These are phyloP conservation scores for Myiozetetes cayanensis DNA, from an alignment of 2,113 vertebrate genomes.

Conservation along the genomic window DNA sequence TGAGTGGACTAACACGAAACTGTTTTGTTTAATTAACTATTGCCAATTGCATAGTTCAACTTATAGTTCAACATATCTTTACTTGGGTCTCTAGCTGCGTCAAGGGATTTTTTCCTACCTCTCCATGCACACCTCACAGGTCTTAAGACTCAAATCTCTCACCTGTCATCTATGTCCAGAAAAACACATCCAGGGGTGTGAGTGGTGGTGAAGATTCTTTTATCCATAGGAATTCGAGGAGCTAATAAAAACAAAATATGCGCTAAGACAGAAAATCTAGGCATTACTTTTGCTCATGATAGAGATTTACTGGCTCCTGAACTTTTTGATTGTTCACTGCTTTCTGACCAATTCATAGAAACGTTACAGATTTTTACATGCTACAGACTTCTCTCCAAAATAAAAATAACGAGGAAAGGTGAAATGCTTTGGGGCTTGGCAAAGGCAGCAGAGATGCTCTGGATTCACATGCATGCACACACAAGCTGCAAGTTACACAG, in stretches of 20 bases:
- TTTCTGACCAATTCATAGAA: background rate
- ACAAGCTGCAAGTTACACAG: background rate
- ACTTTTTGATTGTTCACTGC: background rate
- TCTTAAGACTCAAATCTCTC: slow-evolving; percentile 22
- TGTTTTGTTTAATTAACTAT: background rate
- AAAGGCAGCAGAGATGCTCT: background rate
- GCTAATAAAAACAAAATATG: slow-evolving; percentile 65
- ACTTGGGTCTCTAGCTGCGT: background rate
- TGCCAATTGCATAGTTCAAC: background rate
- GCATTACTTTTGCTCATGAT: background rate
- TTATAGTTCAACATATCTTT: background rate
- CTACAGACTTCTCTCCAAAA: background rate
- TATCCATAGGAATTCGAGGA: slow-evolving; percentile 86
- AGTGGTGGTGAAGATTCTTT: slow-evolving; percentile 92
- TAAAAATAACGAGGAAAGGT: background rate
- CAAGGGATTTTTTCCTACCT: background rate
- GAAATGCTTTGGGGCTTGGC: background rate
- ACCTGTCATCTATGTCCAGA: slow-evolving; percentile 91
- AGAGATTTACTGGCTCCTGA: background rate
- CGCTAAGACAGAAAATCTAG: background rate
- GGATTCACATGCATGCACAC: background rate
- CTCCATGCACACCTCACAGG: background rate
- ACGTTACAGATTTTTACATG: background rate
- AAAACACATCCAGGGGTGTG: slow-evolving; percentile 91
- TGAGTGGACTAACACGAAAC: background rate